Evolutionary conservation across 1,140 invertebrate genomes (phyloP).

Genomic region (Palaemon carinicauda): DNA sequence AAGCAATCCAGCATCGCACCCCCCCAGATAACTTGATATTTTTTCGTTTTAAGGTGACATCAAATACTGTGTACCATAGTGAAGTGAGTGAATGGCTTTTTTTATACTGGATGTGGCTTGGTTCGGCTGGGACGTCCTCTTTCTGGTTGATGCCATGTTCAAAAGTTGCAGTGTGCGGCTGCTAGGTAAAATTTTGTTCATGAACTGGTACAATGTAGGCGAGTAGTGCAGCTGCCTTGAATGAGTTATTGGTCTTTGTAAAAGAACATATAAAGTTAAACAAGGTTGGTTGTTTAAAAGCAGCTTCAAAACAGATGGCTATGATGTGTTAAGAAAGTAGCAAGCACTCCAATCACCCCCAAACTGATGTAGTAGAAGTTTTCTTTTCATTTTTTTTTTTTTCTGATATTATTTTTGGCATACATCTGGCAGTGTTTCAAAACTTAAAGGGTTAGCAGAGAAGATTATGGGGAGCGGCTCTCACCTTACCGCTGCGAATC

Average conservation of each 20-base stretch:
- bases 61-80: conserved; percentile 43
- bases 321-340: too few species aligned
- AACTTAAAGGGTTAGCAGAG: too few species aligned
- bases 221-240: conserved; percentile 46
- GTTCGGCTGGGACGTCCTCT: conserved; percentile 46
- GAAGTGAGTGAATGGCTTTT: conserved; percentile 32
- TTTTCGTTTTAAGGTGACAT: conserved; percentile 46
- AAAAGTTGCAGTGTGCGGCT: conserved; percentile 45
- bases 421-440: too few species aligned
- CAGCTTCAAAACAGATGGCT: background rate
- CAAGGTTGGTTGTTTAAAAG: background rate
- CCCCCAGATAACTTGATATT: conserved; percentile 50
- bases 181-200: conserved; percentile 23
- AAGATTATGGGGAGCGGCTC: too few species aligned
- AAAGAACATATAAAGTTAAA: background rate
- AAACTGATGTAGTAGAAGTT: too few species aligned
- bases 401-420: too few species aligned
- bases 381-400: too few species aligned
- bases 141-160: conserved; percentile 39
- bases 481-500: too few species aligned
- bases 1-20: conserved; percentile 26
- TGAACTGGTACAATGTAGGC: conserved; percentile 48
- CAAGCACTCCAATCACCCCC: too few species aligned
- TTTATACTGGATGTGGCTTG: conserved; percentile 51
- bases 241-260: conserved; percentile 21